Conservation (phyloP, 2,888 invertebrate genomes). For the Cotesia congregata region DNA sequence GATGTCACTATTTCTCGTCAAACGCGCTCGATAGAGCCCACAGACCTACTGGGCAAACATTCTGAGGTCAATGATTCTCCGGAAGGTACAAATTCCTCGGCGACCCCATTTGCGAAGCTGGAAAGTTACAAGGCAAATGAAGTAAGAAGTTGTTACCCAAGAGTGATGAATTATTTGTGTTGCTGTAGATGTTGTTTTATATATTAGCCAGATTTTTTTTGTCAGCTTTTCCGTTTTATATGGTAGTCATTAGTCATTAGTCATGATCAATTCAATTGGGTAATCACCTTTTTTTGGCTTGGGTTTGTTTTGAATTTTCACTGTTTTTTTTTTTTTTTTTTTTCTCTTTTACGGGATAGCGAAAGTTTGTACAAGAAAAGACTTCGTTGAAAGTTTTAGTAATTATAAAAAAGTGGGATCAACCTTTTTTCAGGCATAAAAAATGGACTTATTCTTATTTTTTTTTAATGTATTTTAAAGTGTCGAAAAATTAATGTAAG, state of each 20-base stretch:
- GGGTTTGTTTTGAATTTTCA: conserved; percentile 24
- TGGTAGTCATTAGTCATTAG: conserved; percentile 49
- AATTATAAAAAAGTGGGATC: neutral
- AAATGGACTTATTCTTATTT: neutral
- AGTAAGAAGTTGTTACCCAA: conserved; percentile 48
- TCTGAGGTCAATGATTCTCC: conserved; percentile 49
- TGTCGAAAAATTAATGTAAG: neutral
- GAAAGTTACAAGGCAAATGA: conserved; percentile 48
- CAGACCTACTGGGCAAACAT: conserved; percentile 49
- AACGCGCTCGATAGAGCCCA: conserved; percentile 49
- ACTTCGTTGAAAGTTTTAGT: neutral
- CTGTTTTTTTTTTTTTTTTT: conserved; percentile 3
- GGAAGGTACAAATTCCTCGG: conserved; percentile 39
- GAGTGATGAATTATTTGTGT: neutral
- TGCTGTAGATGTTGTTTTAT: neutral
- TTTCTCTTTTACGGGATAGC: neutral
- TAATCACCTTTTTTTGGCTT: conserved; percentile 49
- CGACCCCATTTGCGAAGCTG: conserved; percentile 48
- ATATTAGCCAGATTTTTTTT: conserved; percentile 13
- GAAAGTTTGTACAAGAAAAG: neutral
- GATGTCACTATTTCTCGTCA: conserved; percentile 46
- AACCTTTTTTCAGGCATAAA: neutral
- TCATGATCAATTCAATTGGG: conserved; percentile 55
- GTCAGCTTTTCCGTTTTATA: conserved; percentile 3
- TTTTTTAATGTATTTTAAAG: neutral